Conservation (phyloP, 2,888 invertebrate species). For the Andrena trimmerana region DNA sequence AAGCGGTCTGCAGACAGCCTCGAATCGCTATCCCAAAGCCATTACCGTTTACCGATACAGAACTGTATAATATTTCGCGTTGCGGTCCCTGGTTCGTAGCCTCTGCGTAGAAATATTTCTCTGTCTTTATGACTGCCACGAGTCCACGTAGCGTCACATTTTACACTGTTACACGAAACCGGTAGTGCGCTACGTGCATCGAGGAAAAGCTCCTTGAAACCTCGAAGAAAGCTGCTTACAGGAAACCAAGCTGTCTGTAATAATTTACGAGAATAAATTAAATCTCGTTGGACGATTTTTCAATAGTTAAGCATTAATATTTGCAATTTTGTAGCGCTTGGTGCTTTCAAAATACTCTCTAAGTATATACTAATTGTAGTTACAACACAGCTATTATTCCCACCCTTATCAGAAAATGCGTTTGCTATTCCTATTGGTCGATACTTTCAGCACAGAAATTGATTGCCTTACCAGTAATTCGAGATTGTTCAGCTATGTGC, state of each 20-base stretch:
- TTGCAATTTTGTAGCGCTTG: no score
- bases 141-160: constrained; percentile 15
- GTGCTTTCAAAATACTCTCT: no score
- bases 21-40: constrained; percentile 47
- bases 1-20: constrained; percentile 14
- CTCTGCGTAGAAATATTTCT: constrained; percentile 28
- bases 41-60: constrained; percentile 60
- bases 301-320: no score
- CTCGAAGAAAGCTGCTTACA: constrained; percentile 7
- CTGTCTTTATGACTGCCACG: constrained; percentile 45
- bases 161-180: constrained; percentile 56
- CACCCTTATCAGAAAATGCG: not conserved
- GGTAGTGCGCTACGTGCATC: not conserved
- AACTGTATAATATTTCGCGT: constrained; percentile 59
- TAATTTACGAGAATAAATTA: not conserved
- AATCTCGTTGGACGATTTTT: no score
- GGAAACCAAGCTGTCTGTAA: not conserved
- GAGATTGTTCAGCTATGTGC: not conserved
- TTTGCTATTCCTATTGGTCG: not conserved
- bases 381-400: not conserved
- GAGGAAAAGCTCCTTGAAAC: constrained; percentile 20
- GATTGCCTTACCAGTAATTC: not conserved
- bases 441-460: not conserved
- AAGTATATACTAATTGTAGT: no score
- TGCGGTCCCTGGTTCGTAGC: constrained; percentile 20